These are phyloP conservation scores for Toxotes chatareus DNA, from an alignment of 2,113 vertebrate genomes.

Conservation along the genomic window DNA sequence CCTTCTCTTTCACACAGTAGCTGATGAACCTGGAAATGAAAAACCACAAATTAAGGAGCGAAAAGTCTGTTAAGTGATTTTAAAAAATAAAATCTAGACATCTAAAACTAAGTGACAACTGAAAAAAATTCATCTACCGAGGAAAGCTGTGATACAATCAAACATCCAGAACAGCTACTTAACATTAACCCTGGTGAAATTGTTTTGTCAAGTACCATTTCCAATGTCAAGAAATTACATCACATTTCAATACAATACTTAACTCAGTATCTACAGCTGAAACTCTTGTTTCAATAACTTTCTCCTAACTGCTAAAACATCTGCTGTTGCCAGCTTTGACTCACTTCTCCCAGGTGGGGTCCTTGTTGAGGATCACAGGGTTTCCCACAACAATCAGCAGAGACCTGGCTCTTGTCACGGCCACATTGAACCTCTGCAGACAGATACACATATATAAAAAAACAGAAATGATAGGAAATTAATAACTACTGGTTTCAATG, in stretches of 20 bases:
- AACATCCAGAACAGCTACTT: neutral
- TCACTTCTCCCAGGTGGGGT: conserved; percentile 90
- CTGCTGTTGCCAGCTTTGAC: conserved; percentile 42
- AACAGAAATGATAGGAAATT: neutral
- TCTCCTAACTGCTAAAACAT: neutral
- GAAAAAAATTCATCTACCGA: neutral
- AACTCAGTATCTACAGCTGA: neutral
- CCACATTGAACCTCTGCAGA: conserved; percentile 92
- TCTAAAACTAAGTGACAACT: neutral
- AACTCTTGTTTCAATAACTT: neutral
- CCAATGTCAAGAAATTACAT: neutral
- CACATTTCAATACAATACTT: neutral
- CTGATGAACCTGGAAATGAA: conserved; percentile 84
- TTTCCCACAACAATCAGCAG: conserved; percentile 94
- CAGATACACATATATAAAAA: neutral
- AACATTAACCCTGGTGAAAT: neutral
- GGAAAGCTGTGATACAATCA: neutral
- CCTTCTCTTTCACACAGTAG: conserved; percentile 86
- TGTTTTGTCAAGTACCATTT: neutral
- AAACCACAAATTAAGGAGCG: conserved; percentile 1
- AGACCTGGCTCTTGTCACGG: conserved; percentile 93
- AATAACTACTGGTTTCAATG: neutral
- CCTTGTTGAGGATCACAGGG: conserved; percentile 88
- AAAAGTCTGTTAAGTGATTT: fast-evolving
- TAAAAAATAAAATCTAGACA: neutral